phyloP scores from a whole-genome alignment of 2,113 vertebrate genomes.

The Ceratotherium simum region DNA sequence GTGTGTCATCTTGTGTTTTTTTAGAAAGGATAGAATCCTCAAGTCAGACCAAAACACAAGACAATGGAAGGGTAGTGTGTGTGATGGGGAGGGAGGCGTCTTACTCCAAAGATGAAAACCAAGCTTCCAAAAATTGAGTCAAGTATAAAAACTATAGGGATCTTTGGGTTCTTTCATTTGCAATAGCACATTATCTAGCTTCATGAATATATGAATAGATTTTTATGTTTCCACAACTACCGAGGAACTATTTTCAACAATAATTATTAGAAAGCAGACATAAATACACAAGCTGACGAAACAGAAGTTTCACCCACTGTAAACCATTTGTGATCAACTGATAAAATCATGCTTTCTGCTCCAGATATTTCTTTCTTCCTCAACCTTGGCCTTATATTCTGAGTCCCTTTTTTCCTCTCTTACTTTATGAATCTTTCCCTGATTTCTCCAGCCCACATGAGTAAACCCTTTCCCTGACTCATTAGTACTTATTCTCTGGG shows the following conservation, averaged over 20 bases:
- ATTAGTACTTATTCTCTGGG: neutral
- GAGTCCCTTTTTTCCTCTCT: neutral
- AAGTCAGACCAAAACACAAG: neutral
- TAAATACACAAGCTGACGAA: neutral
- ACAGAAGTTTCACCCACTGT: neutral
- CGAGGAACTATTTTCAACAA: neutral
- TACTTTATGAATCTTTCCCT: neutral
- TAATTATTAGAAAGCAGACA: neutral
- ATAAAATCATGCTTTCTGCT: neutral
- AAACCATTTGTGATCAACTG: neutral
- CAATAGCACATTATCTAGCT: neutral
- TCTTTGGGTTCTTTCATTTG: neutral
- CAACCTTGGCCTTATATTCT: neutral
- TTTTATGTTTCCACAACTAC: neutral
- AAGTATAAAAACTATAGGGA: neutral
- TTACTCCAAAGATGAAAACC: neutral
- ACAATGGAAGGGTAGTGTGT: accelerated
- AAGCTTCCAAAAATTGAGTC: neutral
- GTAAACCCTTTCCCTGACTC: neutral
- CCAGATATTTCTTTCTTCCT: neutral
- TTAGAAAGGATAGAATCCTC: neutral
- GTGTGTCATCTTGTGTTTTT: neutral
- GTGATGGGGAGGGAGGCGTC: accelerated
- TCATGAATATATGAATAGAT: neutral
- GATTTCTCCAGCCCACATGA: neutral